These are phyloP conservation scores for Anorthoa munda DNA, from an alignment of 2,888 invertebrate species.

Conservation along the genomic window DNA sequence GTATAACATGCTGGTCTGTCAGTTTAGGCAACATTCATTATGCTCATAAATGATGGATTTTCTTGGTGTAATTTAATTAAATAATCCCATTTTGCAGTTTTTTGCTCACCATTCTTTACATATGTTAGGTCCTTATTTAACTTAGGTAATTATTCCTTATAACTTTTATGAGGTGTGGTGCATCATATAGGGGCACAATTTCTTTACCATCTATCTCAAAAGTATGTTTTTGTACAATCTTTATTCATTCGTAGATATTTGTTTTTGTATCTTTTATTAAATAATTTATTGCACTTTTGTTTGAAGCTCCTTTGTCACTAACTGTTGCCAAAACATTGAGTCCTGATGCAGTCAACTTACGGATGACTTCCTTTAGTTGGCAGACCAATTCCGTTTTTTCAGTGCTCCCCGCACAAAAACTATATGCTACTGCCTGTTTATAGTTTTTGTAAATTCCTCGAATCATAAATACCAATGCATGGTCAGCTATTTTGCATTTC, in stretches of 20 bases:
- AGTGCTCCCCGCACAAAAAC: too few species aligned
- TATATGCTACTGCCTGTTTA: too few species aligned
- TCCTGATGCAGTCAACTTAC: too few species aligned
- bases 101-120: conserved; percentile 1
- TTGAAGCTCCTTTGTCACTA: too few species aligned
- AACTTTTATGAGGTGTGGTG: not conserved
- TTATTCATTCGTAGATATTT: conserved; percentile 2
- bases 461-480: too few species aligned
- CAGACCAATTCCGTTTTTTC: too few species aligned
- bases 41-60: conserved; percentile 9
- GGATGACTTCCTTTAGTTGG: too few species aligned
- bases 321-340: too few species aligned
- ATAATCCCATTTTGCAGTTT: not conserved
- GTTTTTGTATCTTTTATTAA: conserved; percentile 5
- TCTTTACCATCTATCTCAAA: conserved; percentile 6
- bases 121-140: not conserved
- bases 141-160: too few species aligned
- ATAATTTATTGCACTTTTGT: too few species aligned
- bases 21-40: conserved; percentile 10
- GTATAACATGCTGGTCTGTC: conserved; percentile 9
- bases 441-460: too few species aligned
- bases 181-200: conserved; percentile 9
- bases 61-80: not conserved
- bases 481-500: too few species aligned
- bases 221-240: conserved; percentile 1